Percentiles rank a stretch among this genome's conserved stretches.
These are phyloP conservation scores for Ostrea denselamellosa DNA, from an alignment of 1,140 invertebrate species.

Conservation along the genomic window DNA sequence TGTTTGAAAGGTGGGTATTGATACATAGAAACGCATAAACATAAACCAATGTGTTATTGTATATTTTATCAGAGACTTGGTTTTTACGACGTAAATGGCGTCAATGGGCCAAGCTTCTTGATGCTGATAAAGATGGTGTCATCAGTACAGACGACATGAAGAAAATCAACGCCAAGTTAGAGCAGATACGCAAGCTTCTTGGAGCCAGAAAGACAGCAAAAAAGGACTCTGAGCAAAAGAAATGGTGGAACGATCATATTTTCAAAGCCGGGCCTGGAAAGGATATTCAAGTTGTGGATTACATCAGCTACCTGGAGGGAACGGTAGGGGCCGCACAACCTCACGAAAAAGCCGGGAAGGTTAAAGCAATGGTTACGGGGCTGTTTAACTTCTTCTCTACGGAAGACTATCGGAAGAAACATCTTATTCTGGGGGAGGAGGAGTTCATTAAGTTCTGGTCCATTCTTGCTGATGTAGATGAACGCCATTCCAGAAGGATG, in stretches of 20 bases:
- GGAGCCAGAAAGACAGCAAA: conserved; percentile 16
- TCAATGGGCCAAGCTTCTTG: background rate
- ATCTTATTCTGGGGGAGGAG: background rate
- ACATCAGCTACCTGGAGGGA: background rate
- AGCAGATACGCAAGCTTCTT: background rate
- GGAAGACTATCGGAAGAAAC: background rate
- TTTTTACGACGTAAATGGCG: conserved; percentile 33
- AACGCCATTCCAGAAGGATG: background rate
- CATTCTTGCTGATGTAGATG: background rate
- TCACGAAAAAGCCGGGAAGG: background rate
- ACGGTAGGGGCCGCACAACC: background rate
- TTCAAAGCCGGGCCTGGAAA: background rate
- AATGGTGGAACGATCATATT: conserved; percentile 19
- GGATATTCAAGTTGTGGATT: background rate
- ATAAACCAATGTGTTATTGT: no score
- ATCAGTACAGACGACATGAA: conserved; percentile 30
- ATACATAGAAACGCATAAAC: no score
- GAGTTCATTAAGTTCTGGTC: conserved; percentile 30
- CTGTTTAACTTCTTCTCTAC: background rate
- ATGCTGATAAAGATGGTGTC: conserved; percentile 37
- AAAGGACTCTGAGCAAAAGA: background rate
- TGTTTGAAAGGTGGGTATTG: no score
- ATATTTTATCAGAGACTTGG: background rate
- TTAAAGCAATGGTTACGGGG: background rate
- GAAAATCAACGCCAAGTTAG: conserved; percentile 19